These are phyloP conservation scores for Taeniopygia guttata DNA, from an alignment of 2,797 vertebrate genomes.

Conservation along the genomic window DNA sequence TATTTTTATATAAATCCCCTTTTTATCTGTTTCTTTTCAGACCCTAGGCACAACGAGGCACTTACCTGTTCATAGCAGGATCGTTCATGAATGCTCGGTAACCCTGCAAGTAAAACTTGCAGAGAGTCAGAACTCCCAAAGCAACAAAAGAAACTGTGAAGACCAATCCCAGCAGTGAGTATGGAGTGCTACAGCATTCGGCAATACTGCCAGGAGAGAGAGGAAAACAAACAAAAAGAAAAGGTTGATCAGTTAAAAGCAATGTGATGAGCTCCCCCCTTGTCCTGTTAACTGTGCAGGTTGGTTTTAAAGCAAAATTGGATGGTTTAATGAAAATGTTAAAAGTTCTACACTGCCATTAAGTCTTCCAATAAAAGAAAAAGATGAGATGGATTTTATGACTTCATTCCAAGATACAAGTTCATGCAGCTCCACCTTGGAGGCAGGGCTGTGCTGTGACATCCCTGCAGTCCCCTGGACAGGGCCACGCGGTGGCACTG, in stretches of 20 bases:
- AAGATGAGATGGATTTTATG: background rate
- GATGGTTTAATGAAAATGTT: background rate
- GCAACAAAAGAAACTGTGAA: constrained; percentile 98
- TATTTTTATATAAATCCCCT: background rate
- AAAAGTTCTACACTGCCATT: background rate
- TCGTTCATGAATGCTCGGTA: constrained; percentile 98
- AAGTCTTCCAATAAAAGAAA: background rate
- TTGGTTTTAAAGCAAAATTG: background rate
- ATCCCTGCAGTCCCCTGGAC: background rate
- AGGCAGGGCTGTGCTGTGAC: background rate
- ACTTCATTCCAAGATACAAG: background rate
- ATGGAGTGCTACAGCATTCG: constrained; percentile 97
- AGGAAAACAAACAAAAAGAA: background rate
- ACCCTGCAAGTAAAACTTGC: constrained; percentile 99
- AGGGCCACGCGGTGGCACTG: constrained; percentile 30
- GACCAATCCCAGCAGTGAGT: constrained; percentile 94
- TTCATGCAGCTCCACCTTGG: background rate
- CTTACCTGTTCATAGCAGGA: constrained; percentile 95
- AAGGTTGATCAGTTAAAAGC: background rate
- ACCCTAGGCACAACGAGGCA: background rate
- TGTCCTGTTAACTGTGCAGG: background rate
- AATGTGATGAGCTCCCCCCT: background rate
- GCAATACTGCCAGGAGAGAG: constrained; percentile 82
- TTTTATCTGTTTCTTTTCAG: background rate
- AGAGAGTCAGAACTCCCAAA: constrained; percentile 94